phyloP scores from a whole-genome alignment of 2,888 invertebrate genomes.

The Polyommatus iphigenia region DNA sequence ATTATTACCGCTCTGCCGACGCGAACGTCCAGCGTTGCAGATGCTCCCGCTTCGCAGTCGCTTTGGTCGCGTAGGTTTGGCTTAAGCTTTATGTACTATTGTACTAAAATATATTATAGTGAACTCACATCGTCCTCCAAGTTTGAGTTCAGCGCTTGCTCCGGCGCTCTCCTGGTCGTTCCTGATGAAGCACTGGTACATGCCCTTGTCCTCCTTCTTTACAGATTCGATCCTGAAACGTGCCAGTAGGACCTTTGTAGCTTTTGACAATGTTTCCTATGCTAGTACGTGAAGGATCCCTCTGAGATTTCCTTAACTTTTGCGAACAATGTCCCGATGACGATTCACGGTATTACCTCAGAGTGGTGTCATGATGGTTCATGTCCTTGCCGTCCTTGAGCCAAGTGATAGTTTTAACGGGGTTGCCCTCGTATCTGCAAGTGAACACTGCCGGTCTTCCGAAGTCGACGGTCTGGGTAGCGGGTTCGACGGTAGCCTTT shows the following conservation, averaged over 20 bases:
- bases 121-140: constrained; percentile 91
- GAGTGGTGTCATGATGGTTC: constrained; percentile 88
- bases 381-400: constrained; percentile 94
- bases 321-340: not conserved
- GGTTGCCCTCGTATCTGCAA: constrained; percentile 94
- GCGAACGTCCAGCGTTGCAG: too few species aligned
- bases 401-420: constrained; percentile 95
- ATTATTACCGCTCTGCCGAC: too few species aligned
- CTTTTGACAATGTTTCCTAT: not conserved
- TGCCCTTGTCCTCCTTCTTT: constrained; percentile 96
- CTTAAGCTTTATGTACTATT: too few species aligned
- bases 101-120: too few species aligned
- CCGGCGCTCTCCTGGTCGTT: constrained; percentile 97
- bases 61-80: too few species aligned
- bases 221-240: constrained; percentile 89
- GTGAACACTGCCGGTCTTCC: constrained; percentile 95
- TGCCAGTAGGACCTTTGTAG: not conserved
- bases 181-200: constrained; percentile 97
- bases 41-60: too few species aligned
- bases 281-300: not conserved
- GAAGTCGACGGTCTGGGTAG: constrained; percentile 95
- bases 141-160: constrained; percentile 93
- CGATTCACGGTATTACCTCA: constrained; percentile 66
- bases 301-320: not conserved
- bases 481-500: constrained; percentile 92